Evolutionary conservation across 2,797 vertebrate genomes (phyloP).

Genomic region (Glossophaga mutica): DNA sequence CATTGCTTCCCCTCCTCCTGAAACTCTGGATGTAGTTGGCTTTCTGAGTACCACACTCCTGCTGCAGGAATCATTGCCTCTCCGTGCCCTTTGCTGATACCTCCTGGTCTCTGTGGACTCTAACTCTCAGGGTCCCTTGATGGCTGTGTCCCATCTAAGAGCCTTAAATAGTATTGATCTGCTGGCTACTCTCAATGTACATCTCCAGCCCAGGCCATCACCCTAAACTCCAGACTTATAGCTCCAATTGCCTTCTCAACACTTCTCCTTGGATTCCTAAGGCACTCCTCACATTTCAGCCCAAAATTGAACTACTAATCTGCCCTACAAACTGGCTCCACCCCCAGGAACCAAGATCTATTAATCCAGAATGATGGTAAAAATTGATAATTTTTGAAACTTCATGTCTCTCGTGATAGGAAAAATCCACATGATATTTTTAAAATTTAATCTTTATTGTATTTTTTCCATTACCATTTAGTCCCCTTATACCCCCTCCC

Average conservation of each 20-base stretch:
- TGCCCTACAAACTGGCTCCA: not conserved
- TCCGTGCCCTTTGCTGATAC: not conserved
- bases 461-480: too few relatives aligned
- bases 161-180: rapidly evolving
- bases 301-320: not conserved
- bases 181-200: rapidly evolving
- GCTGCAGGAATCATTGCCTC: rapidly evolving
- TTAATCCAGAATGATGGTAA: not conserved
- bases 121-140: not conserved
- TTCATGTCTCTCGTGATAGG: not conserved
- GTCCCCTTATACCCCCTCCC: too few relatives aligned
- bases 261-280: not conserved
- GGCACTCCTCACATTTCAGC: too few relatives aligned
- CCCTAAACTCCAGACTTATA: not conserved
- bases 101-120: not conserved
- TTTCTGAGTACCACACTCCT: not conserved
- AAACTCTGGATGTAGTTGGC: rapidly evolving
- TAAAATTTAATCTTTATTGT: too few relatives aligned
- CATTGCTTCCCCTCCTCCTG: not conserved
- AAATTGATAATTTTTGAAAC: not conserved
- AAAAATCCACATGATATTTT: not conserved
- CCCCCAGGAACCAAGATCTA: not conserved
- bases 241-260: not conserved
- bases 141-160: not conserved
- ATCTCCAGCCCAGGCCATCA: not conserved